phyloP scores from a whole-genome alignment of 2,113 vertebrate species.

The Thamnaconus septentrionalis region DNA sequence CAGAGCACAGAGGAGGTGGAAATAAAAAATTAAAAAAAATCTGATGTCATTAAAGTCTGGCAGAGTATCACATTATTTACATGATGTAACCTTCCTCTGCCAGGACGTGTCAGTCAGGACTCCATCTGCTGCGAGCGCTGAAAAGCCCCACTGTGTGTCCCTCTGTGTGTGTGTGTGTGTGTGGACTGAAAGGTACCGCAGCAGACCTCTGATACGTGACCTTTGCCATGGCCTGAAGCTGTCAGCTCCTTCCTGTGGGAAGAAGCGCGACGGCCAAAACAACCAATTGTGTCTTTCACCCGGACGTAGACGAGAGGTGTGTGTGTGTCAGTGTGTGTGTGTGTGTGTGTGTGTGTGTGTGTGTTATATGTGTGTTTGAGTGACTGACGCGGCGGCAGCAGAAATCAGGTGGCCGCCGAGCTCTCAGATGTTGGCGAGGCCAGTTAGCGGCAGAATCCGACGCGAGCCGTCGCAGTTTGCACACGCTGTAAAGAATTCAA shows the following conservation, averaged over 20 bases:
- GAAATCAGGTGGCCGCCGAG: too few relatives aligned
- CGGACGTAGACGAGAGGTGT: too few relatives aligned
- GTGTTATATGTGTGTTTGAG: too few relatives aligned
- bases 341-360: too few relatives aligned
- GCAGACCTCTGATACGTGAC: conserved; percentile 44
- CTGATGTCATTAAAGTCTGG: conserved; percentile 68
- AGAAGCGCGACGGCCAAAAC: conserved; percentile 47
- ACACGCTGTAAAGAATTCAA: conserved; percentile 14
- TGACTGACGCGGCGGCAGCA: too few relatives aligned
- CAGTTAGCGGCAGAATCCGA: conserved; percentile 28
- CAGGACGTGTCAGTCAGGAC: conserved; percentile 67
- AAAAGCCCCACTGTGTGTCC: conserved; percentile 7
- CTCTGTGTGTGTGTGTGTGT: conserved; percentile 24
- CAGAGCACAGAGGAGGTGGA: conserved; percentile 34
- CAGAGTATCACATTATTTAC: conserved; percentile 66
- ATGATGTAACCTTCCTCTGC: conserved; percentile 69
- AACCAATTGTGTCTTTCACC: conserved; percentile 39
- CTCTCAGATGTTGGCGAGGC: neutral
- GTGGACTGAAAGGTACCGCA: conserved; percentile 24
- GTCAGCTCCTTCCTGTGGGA: conserved; percentile 58
- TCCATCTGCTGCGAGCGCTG: conserved; percentile 59
- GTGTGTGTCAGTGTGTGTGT: too few relatives aligned
- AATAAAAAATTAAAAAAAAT: conserved; percentile 51
- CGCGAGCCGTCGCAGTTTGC: conserved; percentile 7
- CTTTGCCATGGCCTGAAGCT: conserved; percentile 61